Evolutionary conservation across 2,113 vertebrate genomes (phyloP).

Genomic region (Pipa parva): DNA sequence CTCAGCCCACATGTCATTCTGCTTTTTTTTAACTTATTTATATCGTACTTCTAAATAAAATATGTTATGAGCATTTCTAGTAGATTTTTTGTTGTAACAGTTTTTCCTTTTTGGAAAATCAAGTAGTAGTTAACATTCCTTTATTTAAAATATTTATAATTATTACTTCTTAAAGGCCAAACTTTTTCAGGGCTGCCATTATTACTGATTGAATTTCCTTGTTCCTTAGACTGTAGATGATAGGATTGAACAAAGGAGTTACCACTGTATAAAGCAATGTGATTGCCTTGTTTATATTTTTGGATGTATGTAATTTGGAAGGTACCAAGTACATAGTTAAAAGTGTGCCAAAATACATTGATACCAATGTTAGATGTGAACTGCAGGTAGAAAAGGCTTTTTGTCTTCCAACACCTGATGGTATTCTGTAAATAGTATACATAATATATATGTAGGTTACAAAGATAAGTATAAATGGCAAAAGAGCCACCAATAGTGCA

Average conservation of each 20-base stretch:
- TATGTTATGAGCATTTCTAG: too few species aligned
- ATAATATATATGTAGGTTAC: conserved; percentile 47
- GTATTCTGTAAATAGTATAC: conserved; percentile 36
- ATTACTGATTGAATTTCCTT: too few species aligned
- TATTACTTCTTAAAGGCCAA: too few species aligned
- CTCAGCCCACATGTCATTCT: too few species aligned
- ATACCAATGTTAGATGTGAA: conserved; percentile 48
- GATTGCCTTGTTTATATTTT: conserved; percentile 30
- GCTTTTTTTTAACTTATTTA: too few species aligned
- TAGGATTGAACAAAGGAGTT: conserved; percentile 60
- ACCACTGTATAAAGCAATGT: conserved; percentile 52
- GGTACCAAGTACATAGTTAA: conserved; percentile 46
- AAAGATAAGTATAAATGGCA: conserved; percentile 43
- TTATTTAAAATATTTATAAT: too few species aligned
- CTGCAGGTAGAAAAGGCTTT: conserved; percentile 50
- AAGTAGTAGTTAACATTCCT: too few species aligned
- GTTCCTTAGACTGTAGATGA: too few species aligned
- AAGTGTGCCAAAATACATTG: conserved; percentile 44
- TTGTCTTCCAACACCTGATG: conserved; percentile 34
- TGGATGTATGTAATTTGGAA: background rate
- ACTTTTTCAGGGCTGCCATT: too few species aligned
- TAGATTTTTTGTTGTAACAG: too few species aligned
- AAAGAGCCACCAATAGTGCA: conserved; percentile 34
- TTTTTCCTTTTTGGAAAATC: too few species aligned
- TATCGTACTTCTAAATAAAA: too few species aligned